Evolutionary conservation across 64 coral and sea anemone species (phyloP).

Genomic region (Montipora cactus): DNA sequence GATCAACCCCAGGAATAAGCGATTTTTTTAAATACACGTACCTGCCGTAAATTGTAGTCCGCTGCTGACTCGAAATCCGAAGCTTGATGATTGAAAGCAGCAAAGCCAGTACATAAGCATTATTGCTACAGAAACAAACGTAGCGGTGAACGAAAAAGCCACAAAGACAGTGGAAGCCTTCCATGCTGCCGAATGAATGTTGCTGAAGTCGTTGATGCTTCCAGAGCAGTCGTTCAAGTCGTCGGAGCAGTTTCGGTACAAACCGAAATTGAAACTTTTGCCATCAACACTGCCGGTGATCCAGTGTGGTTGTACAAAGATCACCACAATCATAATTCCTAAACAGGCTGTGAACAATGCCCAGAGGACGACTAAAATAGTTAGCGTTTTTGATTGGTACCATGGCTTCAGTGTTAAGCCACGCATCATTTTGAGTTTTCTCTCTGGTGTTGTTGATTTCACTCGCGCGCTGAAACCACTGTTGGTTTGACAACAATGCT

Average conservation of each 20-base stretch:
- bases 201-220: slow-evolving; percentile 65
- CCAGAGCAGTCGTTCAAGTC: slow-evolving; percentile 78
- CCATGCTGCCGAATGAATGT: slow-evolving; percentile 87
- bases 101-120: slow-evolving; percentile 84
- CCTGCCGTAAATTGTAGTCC: slow-evolving; percentile 83
- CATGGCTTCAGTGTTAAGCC: slow-evolving; percentile 69
- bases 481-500: slow-evolving; percentile 52
- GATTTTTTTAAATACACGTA: slow-evolving; percentile 17
- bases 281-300: slow-evolving; percentile 44
- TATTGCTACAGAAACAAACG: slow-evolving; percentile 83
- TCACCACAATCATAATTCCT: slow-evolving; percentile 92
- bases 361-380: slow-evolving; percentile 88
- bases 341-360: slow-evolving; percentile 81
- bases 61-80: slow-evolving; percentile 88
- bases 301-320: slow-evolving; percentile 98
- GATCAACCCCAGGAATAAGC: too few species aligned
- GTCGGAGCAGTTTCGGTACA: slow-evolving; percentile 84
- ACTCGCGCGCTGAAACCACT: slow-evolving; percentile 5
- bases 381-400: slow-evolving; percentile 89
- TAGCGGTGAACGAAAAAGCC: slow-evolving; percentile 68
- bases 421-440: slow-evolving; percentile 39
- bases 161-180: slow-evolving; percentile 83
- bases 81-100: slow-evolving; percentile 66
- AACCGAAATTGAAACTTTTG: slow-evolving; percentile 75
- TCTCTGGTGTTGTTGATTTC: background rate